A percentile compares a stretch with the other conserved stretches of the same genome.
These are phyloP conservation scores for Seira musarum DNA, from an alignment of 2,888 invertebrate genomes.

Conservation along the genomic window DNA sequence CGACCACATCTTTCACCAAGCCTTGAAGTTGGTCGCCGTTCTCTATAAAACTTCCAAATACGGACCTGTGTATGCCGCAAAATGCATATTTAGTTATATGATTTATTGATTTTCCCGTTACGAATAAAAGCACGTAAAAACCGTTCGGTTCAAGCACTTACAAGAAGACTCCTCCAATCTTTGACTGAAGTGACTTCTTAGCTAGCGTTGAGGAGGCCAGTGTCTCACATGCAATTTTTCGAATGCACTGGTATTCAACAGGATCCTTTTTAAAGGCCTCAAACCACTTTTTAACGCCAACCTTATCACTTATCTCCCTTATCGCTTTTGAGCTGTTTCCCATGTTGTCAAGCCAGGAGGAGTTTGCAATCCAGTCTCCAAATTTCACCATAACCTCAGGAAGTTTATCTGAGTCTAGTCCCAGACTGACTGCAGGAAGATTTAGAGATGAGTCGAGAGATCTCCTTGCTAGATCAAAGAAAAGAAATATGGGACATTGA, in stretches of 20 bases:
- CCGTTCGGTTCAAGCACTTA: slow-evolving; percentile 36
- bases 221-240: slow-evolving; percentile 66
- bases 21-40: slow-evolving; percentile 61
- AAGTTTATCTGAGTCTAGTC: slow-evolving; percentile 59
- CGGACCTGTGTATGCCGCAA: no score
- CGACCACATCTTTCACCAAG: slow-evolving; percentile 60
- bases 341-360: slow-evolving; percentile 52
- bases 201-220: slow-evolving; percentile 61
- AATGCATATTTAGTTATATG: neutral
- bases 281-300: slow-evolving; percentile 61
- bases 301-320: slow-evolving; percentile 44
- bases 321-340: slow-evolving; percentile 44
- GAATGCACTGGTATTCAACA: slow-evolving; percentile 64
- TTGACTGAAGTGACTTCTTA: slow-evolving; percentile 59
- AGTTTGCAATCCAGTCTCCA: slow-evolving; percentile 61
- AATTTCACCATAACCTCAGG: slow-evolving; percentile 61
- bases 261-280: slow-evolving; percentile 67
- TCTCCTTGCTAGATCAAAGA: slow-evolving; percentile 46
- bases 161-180: slow-evolving; percentile 63
- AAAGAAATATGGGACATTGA: slow-evolving; percentile 34
- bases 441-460: slow-evolving; percentile 29
- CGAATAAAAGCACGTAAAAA: no score
- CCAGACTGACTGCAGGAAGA: slow-evolving; percentile 25
- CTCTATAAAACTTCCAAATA: slow-evolving; percentile 57
- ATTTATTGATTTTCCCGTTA: neutral